Evolutionary conservation across 2,113 vertebrate species (phyloP).

Genomic region (Ceyx margarethae): DNA sequence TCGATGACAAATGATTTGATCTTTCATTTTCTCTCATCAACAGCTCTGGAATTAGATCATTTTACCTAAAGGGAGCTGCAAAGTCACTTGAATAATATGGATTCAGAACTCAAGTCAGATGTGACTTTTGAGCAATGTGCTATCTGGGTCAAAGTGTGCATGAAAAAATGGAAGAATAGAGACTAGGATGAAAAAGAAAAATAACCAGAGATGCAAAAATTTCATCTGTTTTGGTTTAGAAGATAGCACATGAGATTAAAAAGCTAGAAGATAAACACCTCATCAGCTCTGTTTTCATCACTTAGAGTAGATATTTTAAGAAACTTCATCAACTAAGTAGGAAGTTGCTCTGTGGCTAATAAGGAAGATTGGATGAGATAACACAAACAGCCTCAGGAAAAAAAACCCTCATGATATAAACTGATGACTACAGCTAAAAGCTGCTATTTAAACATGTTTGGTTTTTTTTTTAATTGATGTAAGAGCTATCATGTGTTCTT

Average conservation of each 20-base stretch:
- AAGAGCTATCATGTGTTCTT: constrained; percentile 36
- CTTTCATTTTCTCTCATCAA: constrained; percentile 41
- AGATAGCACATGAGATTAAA: neutral
- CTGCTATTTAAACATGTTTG: constrained; percentile 2
- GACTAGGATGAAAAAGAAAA: neutral
- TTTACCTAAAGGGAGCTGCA: neutral
- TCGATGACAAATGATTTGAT: neutral
- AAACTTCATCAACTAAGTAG: constrained; percentile 25
- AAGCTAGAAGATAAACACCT: neutral
- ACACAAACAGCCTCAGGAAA: constrained; percentile 20
- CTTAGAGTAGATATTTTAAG: constrained; percentile 22
- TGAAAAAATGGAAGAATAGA: neutral
- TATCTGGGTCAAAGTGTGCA: neutral
- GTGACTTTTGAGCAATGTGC: neutral
- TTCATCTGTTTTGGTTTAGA: neutral
- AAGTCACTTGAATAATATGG: neutral
- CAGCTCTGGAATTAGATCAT: neutral
- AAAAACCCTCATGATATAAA: constrained; percentile 7
- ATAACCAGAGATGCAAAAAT: neutral
- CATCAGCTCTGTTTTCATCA: neutral
- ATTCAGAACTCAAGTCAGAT: neutral
- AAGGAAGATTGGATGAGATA: constrained; percentile 9
- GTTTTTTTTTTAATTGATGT: neutral
- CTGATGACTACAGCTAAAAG: constrained; percentile 35
- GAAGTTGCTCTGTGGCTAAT: constrained; percentile 25